These are phyloP conservation scores for Leptopilina syphax DNA, from an alignment of 2,888 invertebrate genomes.

Conservation along the genomic window DNA sequence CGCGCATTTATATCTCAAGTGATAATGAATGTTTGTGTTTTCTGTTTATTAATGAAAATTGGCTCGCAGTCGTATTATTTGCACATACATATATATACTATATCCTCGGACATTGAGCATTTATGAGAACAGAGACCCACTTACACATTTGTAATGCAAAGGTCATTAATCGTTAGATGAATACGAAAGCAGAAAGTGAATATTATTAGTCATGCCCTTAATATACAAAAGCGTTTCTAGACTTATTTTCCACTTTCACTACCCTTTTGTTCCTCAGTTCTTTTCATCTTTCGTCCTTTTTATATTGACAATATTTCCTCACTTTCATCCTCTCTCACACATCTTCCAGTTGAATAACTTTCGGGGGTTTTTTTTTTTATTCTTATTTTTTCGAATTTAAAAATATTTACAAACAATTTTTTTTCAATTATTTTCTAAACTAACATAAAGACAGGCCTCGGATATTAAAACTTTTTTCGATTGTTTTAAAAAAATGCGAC, in stretches of 20 bases:
- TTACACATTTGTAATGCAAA: slow-evolving; percentile 35
- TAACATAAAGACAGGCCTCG: no score
- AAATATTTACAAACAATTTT: no score
- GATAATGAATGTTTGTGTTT: slow-evolving; percentile 43
- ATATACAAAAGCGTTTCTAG: slow-evolving; percentile 37
- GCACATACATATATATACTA: no score
- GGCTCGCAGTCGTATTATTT: background rate
- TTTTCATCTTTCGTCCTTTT: slow-evolving; percentile 47
- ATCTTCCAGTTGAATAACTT: no score
- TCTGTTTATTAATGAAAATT: slow-evolving; percentile 51
- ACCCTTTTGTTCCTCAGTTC: slow-evolving; percentile 52
- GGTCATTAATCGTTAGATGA: slow-evolving; percentile 50
- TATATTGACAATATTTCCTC: background rate
- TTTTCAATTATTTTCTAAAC: no score
- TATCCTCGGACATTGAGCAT: slow-evolving; percentile 9
- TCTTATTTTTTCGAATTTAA: no score
- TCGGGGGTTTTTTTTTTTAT: no score
- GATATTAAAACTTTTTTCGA: no score
- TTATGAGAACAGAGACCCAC: slow-evolving; percentile 19
- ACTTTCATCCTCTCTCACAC: no score
- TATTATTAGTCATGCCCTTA: slow-evolving; percentile 46
- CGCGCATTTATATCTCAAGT: slow-evolving; percentile 14
- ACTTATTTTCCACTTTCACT: slow-evolving; percentile 35
- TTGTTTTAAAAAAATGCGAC: no score
- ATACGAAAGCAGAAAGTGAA: slow-evolving; percentile 45